Evolutionary conservation across 1,140 invertebrate species (phyloP).

Genomic region (Drosophila kurseongensis): DNA sequence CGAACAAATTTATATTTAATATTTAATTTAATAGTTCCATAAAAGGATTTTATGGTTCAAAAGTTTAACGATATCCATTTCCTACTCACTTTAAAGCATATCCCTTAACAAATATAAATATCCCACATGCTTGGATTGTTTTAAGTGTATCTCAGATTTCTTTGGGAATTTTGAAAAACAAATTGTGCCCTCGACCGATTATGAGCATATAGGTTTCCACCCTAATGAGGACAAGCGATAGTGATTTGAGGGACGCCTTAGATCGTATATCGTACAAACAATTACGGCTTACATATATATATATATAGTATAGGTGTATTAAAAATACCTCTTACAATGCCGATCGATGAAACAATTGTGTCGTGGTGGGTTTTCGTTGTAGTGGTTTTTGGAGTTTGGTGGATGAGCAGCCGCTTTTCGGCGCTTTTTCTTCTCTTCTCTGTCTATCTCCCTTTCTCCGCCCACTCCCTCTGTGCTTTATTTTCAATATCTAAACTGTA

Average conservation of each 20-base stretch:
- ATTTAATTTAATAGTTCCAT: too few species aligned
- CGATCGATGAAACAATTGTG: slow-evolving; percentile 72
- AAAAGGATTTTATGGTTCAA: too few species aligned
- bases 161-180: too few species aligned
- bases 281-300: slow-evolving; percentile 1
- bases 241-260: not conserved
- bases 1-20: too few species aligned
- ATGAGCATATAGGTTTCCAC: not conserved
- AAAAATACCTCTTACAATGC: slow-evolving; percentile 68
- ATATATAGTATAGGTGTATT: slow-evolving; percentile 23
- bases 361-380: slow-evolving; percentile 36
- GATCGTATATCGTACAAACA: slow-evolving; percentile 18
- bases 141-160: too few species aligned
- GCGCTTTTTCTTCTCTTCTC: slow-evolving; percentile 3
- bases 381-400: slow-evolving; percentile 24
- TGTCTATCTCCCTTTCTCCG: slow-evolving; percentile 13
- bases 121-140: too few species aligned
- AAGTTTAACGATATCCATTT: too few species aligned
- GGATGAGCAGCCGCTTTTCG: slow-evolving; percentile 1
- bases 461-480: slow-evolving; percentile 7
- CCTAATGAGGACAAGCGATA: not conserved
- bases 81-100: too few species aligned
- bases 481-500: slow-evolving; percentile 15
- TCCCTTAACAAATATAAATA: too few species aligned
- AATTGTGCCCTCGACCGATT: not conserved